Conservation (phyloP, 2,113 vertebrate species). For the Chlorodrepanis virens region DNA sequence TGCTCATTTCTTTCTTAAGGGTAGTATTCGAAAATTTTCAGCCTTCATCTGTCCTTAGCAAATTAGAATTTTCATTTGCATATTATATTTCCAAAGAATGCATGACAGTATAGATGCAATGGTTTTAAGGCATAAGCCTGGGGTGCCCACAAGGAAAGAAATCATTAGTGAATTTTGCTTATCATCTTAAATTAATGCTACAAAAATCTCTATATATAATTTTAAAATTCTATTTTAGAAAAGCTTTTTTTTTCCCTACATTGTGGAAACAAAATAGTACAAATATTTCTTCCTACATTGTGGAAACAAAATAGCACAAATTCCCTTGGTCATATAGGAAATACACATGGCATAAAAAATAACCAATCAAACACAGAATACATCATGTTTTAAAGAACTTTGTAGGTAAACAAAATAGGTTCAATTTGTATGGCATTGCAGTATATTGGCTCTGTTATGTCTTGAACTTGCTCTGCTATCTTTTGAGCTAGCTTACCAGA, state of each 20-base stretch:
- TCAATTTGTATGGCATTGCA: neutral
- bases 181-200: neutral
- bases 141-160: neutral
- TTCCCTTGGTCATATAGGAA: neutral
- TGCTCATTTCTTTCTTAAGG: neutral
- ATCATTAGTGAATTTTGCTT: neutral
- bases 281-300: neutral
- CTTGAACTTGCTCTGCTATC: neutral
- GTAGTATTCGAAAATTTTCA: neutral
- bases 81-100: neutral
- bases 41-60: neutral
- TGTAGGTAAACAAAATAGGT: neutral
- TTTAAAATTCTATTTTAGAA: neutral
- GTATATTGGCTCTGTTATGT: neutral
- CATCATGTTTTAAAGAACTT: neutral
- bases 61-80: conserved; percentile 16
- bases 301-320: neutral
- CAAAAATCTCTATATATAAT: neutral
- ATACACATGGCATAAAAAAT: neutral
- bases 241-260: neutral
- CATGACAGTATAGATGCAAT: neutral
- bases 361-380: neutral
- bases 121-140: neutral
- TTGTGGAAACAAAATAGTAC: neutral
- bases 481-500: neutral